Evolutionary conservation across 2,113 vertebrate species (phyloP).

Genomic region (Semicossyphus pulcher): DNA sequence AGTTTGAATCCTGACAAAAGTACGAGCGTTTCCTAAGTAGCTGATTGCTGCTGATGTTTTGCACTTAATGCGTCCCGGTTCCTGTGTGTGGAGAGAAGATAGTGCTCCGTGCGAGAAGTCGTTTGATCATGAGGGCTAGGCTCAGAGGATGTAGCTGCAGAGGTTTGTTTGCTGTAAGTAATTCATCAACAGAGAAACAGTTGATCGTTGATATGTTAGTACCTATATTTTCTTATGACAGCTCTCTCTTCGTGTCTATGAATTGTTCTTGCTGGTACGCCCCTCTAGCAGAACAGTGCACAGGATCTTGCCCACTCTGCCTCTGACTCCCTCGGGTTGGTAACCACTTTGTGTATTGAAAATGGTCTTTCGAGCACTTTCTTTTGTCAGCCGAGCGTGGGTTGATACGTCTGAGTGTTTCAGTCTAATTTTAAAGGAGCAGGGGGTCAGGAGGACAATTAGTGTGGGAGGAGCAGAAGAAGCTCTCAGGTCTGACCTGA

Average conservation of each 20-base stretch:
- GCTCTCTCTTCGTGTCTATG: background rate
- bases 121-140: slow-evolving; percentile 29
- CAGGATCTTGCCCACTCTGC: background rate
- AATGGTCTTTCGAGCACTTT: slow-evolving; percentile 24
- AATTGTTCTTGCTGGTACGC: background rate
- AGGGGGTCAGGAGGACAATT: slow-evolving; percentile 7
- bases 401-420: slow-evolving; percentile 35
- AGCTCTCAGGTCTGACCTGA: slow-evolving; percentile 21
- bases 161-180: slow-evolving; percentile 20
- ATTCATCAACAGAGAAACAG: background rate
- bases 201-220: background rate
- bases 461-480: slow-evolving; percentile 15
- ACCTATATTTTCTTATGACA: background rate
- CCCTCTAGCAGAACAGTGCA: background rate
- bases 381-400: slow-evolving; percentile 16
- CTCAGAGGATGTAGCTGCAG: slow-evolving; percentile 22
- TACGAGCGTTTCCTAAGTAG: slow-evolving; percentile 1
- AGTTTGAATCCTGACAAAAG: slow-evolving; percentile 40
- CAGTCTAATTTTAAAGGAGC: slow-evolving; percentile 44
- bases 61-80: slow-evolving; percentile 11
- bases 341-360: too few species aligned
- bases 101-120: slow-evolving; percentile 7
- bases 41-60: slow-evolving; percentile 36
- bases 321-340: too few species aligned
- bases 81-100: slow-evolving; percentile 12